These are phyloP conservation scores for Climacteris rufus DNA, from an alignment of 2,113 vertebrate genomes.

Conservation along the genomic window DNA sequence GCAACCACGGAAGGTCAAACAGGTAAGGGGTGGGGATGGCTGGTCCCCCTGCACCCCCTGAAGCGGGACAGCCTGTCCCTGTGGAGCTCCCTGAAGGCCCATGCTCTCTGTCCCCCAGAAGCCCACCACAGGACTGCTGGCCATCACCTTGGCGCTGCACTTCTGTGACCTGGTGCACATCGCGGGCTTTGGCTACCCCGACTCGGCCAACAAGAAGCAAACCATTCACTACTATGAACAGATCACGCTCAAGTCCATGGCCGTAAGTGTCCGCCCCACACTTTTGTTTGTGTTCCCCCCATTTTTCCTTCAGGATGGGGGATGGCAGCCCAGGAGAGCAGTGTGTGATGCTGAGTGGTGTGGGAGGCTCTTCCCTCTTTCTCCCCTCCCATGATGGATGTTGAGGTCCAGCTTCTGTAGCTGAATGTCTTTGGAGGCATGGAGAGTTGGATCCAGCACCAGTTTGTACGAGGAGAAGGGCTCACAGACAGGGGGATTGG, in stretches of 20 bases:
- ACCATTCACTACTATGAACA: slow-evolving; percentile 91
- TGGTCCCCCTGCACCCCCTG: neutral
- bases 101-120: slow-evolving; percentile 61
- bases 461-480: neutral
- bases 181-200: slow-evolving; percentile 91
- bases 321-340: neutral
- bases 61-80: neutral
- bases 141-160: slow-evolving; percentile 89
- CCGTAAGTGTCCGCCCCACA: slow-evolving; percentile 56
- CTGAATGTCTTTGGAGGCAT: accelerated
- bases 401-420: neutral
- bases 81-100: neutral
- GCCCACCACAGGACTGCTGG: slow-evolving; percentile 86
- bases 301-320: neutral
- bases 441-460: neutral
- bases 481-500: accelerated
- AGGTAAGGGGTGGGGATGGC: slow-evolving; percentile 67
- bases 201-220: slow-evolving; percentile 69
- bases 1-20: slow-evolving; percentile 69
- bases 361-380: neutral
- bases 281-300: neutral
- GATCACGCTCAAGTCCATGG: slow-evolving; percentile 88
- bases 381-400: neutral
- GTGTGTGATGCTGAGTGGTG: accelerated
- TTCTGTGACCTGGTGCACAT: slow-evolving; percentile 90